phyloP scores from a whole-genome alignment of 2,113 vertebrate species.

The Poeciliopsis occidentalis region DNA sequence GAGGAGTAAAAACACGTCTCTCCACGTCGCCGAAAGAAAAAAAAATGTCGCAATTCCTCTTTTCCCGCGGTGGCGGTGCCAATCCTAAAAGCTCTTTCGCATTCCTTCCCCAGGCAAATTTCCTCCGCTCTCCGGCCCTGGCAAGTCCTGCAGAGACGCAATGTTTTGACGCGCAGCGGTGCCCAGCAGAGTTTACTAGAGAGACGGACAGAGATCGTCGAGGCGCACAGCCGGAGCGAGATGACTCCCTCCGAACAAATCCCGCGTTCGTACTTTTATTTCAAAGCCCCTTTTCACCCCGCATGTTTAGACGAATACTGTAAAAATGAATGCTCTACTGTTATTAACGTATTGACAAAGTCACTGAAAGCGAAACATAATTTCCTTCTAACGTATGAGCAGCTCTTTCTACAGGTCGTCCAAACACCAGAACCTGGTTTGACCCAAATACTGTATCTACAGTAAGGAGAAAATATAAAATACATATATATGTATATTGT shows the following conservation, averaged over 20 bases:
- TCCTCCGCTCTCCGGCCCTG: conserved; percentile 53
- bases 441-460: too few species aligned
- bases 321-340: too few species aligned
- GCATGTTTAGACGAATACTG: too few species aligned
- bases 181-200: conserved; percentile 69
- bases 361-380: not conserved
- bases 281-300: not conserved
- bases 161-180: conserved; percentile 75
- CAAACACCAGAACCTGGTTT: not conserved
- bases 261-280: conserved; percentile 22
- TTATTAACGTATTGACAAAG: too few species aligned
- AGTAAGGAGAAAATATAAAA: too few species aligned
- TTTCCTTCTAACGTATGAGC: not conserved
- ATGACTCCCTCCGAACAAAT: not conserved
- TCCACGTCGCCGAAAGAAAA: conserved; percentile 46
- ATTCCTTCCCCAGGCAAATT: conserved; percentile 51
- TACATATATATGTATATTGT: too few species aligned
- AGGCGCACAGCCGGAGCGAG: conserved; percentile 50
- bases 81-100: conserved; percentile 56
- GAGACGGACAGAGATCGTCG: conserved; percentile 43
- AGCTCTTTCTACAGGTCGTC: not conserved
- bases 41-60: conserved; percentile 63
- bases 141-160: conserved; percentile 72
- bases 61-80: conserved; percentile 54
- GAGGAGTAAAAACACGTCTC: conserved; percentile 66